phyloP scores from a whole-genome alignment of 2,113 vertebrate species.

The Prochilodus magdalenae region DNA sequence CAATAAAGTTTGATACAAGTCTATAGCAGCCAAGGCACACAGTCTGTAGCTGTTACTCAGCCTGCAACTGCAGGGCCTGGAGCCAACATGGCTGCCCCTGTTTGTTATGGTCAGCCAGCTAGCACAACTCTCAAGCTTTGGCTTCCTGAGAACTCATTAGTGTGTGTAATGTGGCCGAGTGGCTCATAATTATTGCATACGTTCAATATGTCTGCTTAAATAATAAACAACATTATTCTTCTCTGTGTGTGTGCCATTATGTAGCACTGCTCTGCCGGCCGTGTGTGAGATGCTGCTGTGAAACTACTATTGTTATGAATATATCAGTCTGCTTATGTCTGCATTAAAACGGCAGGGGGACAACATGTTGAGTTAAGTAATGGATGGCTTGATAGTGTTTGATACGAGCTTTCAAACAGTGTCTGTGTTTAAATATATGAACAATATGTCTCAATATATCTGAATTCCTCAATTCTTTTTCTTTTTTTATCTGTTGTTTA shows the following conservation, averaged over 20 bases:
- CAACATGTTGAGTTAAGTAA: neutral
- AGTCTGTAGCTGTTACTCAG: too few species aligned
- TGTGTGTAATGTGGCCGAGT: conserved; percentile 17
- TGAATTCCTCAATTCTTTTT: too few species aligned
- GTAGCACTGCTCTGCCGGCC: neutral
- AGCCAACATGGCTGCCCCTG: conserved; percentile 16
- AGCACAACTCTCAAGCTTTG: neutral
- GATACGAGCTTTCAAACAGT: neutral
- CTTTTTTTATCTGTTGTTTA: too few species aligned
- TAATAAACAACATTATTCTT: conserved; percentile 18
- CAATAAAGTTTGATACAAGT: neutral
- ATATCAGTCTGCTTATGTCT: neutral
- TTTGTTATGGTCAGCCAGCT: neutral
- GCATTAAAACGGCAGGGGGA: neutral
- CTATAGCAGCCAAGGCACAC: neutral
- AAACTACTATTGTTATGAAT: neutral
- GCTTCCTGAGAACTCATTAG: conserved; percentile 22
- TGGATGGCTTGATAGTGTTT: neutral
- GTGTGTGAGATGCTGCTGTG: neutral
- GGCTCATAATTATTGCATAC: neutral
- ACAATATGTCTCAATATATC: too few species aligned
- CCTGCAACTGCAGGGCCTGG: neutral
- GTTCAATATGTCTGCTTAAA: neutral
- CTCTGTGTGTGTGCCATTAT: neutral
- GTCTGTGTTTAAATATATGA: neutral